Evolutionary conservation across 1,140 invertebrate genomes (phyloP), one percentile per base, ranked within the genome.

Genomic region (Leptopilina boulardi): DNA sequence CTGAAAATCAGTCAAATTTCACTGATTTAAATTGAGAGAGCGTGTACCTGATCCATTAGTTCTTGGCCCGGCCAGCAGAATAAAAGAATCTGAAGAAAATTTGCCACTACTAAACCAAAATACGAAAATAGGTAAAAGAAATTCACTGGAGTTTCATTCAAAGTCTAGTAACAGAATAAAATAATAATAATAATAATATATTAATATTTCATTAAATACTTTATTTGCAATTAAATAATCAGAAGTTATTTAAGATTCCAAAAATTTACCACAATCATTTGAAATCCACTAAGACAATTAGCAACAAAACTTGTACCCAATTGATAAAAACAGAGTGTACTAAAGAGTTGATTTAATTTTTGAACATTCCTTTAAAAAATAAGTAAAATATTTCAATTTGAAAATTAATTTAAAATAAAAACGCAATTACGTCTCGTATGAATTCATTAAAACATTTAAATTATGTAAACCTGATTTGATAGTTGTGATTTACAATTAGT

Each of bases 61-160:
- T 51, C 47, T 51, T 51, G 47, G 18, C 47, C 47, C n/a, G 47
- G 47, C 47, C 47, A 51, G 6, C 47, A 51, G n/a, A 51, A 51
- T 6, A 51, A 18, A 51, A 51, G 47, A n/a, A 51, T 51, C 13
- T 51, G 47, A 51, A n/a, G 13, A n/a, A 51, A 51, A 51, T 51
- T 51, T 5, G 47, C 47, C 5, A 51, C 47, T 18, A 51, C 4
- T 18, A 51, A 18, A 18, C 47, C 47, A 51, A 1, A 8, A 18
- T 51, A 51, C n/a, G 18, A 8, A n/a, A n/a, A 5, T 3, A 51
- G 0, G 8, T 51, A 51, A 18, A 18, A 18, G n/a, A 15, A 51
- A 51, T 51, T 51, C 8, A 51, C 15, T 51, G 15, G 15, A 8
- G 47, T 18, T n/a, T n/a, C 47, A 15, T 51, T 51, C n/a, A 51